Base-by-base conservation (phyloP, 1,140 invertebrate species). In the Drosophila persimilis region DNA sequence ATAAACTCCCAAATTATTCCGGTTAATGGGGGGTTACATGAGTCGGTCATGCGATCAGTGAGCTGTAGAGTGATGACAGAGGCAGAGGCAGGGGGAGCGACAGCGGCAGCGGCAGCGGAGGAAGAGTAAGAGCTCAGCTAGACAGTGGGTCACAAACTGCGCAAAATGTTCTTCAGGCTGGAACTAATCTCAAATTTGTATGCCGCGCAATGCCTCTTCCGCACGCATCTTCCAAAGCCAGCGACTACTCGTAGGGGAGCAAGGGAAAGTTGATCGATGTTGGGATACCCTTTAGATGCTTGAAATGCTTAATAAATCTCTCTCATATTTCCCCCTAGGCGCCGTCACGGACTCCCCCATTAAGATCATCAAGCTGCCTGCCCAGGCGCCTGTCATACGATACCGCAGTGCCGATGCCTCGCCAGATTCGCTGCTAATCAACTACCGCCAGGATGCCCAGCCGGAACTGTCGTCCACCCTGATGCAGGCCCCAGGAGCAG, bases 341-440 rank as follows among this genome's bases (percentile, higher is more conserved):
- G 80, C 88, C 56, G 77, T 84, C 1, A 90, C 89, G 60, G 89
- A 90, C 64, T 90, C 89, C 3, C 89, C 89, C 41, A 90, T 90
- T 8, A 90, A 90, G 73, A 78, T 90, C 24, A 90, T 90, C 24
- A 83, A 80, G 39, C 51, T 90, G 67, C 89, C 89, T 15, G 89
- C 80, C 0, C 89, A 90, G 63, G 79, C 89, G 48, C 81, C 89
- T 24, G 74, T 90, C 9, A 90, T 90, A 61, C 89, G 90, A 17
- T 90, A 90, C 35, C 86, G 79, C n/a, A 89, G 69, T 41, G 84
- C 75, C 7, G 83, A 88, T 63, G 84, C 84, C 9, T 46, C 73
- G 41, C 70, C 78, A 6, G 89, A 90, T 43, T 88, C 90, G 13
- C 78, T 79, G 46, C 46, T 78, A 35, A 90, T 83, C 60, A 88